Evolutionary conservation across 2,888 invertebrate species (phyloP), one percentile per base, ranked within the genome.

Genomic region (Drosophila neoperkinsi): DNA sequence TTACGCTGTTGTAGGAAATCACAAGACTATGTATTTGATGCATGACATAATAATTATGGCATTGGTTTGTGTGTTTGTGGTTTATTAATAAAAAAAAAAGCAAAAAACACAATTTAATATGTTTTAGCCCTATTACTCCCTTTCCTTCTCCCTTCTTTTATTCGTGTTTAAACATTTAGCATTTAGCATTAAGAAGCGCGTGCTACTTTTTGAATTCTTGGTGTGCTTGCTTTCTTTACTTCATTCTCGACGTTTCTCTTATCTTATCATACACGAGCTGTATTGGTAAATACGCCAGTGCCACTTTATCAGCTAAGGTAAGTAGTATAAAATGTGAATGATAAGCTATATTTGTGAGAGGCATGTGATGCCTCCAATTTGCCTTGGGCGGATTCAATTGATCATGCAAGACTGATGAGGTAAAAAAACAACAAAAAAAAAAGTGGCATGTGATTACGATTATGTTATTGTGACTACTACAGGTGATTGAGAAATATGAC

Each of bases 371-470:
- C 31, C 53, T 46, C 25, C 25, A 25, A 51, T 50, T 65, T 34
- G 52, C 51, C 67, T 56, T 43, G 61, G 55, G 18, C 25, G 46
- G 41, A 64, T 51, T 62, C 71, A 52, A 81, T 74, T 79, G 75
- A 84, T 77, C 80, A 73, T 72, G 65, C 71, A 71, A 52, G 16
- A 61, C 50, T 56, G 52, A 65, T 67, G 60, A 62, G 68, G 64
- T 60, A 21, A 43, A 25, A 21, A 43, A 16, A 51, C 41, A 71
- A 6, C 6, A 36, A 43, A 16, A 38, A 7, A 38, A 41, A 41
- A 28, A 31, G 41, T 61, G 81, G 76, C 90, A 90, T 91, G 91
- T 91, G 91, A 91, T 89, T 86, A 75, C 66, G 43, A 30, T 73
- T 43, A 41, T 46, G 38, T 57, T 57, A 60, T 60, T 41, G 38